Evolutionary conservation across 1,140 invertebrate species (phyloP).

Genomic region (Zaprionus inermis): DNA sequence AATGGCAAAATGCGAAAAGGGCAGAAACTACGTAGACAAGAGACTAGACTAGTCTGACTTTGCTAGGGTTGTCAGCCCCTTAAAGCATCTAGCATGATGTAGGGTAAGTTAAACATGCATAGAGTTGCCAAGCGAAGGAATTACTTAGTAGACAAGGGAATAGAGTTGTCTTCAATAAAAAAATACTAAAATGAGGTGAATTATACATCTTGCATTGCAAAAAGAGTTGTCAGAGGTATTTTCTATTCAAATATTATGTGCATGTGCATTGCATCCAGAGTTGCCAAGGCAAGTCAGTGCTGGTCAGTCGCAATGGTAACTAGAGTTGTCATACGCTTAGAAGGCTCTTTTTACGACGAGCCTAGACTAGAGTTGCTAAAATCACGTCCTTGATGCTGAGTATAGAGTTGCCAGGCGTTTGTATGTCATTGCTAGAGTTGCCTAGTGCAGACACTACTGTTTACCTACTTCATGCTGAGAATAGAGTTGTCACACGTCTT

Average conservation of each 20-base stretch:
- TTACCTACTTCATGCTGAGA: neutral
- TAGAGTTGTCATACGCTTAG: neutral
- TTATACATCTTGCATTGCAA: neutral
- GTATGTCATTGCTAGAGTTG: neutral
- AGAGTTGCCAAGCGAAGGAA: too few species aligned
- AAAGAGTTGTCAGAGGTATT: neutral
- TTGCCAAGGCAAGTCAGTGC: neutral
- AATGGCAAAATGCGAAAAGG: too few species aligned
- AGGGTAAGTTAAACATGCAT: too few species aligned
- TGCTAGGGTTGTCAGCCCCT: neutral
- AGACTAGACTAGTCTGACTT: too few species aligned
- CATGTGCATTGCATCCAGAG: neutral
- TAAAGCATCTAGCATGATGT: rapidly evolving
- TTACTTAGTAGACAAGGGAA: neutral
- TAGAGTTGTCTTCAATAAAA: neutral
- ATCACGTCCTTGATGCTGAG: too few species aligned
- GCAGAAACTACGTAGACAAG: too few species aligned
- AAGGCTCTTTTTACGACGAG: too few species aligned
- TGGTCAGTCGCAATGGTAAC: neutral
- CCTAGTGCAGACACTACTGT: neutral
- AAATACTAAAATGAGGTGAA: neutral
- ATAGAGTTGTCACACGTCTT: neutral
- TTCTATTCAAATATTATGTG: neutral
- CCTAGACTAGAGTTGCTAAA: too few species aligned
- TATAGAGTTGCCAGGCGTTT: too few species aligned